Evolutionary conservation across 2,888 invertebrate genomes (phyloP).

Genomic region (Stomorhina lunata): DNA sequence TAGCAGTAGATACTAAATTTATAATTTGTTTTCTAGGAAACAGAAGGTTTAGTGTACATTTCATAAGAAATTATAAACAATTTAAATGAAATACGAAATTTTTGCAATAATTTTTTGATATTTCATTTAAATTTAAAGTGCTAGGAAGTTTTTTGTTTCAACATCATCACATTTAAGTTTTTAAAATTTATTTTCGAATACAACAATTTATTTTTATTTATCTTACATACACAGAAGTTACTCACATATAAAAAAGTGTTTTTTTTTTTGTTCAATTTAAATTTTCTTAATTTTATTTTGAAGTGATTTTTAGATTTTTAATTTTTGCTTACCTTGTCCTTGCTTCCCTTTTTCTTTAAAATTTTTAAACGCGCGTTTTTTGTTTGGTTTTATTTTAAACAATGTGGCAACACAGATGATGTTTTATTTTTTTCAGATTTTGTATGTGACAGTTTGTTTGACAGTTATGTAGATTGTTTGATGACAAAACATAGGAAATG

Average conservation of each 20-base stretch:
- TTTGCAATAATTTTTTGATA: not conserved
- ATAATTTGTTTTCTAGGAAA: not conserved
- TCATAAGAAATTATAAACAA: not conserved
- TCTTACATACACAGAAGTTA: not conserved
- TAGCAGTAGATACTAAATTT: not conserved
- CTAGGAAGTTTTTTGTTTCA: not conserved
- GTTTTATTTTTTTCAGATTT: constrained; percentile 24
- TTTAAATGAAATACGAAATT: not conserved
- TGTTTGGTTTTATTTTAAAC: constrained; percentile 65
- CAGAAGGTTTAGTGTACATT: constrained; percentile 21
- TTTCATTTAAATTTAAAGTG: constrained; percentile 27
- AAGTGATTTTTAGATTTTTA: constrained; percentile 8
- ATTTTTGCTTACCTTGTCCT: constrained; percentile 89
- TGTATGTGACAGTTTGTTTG: constrained; percentile 26
- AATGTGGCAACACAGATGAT: constrained; percentile 72
- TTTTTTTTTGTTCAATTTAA: not conserved
- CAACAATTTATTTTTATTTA: not conserved
- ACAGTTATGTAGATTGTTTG: constrained; percentile 50
- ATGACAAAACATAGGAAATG: constrained; percentile 58
- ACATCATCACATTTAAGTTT: not conserved
- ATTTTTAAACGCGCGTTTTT: constrained; percentile 62
- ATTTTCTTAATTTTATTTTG: constrained; percentile 31
- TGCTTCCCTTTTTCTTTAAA: constrained; percentile 90
- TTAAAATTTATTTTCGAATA: not conserved
- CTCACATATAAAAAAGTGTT: constrained; percentile 14